Evolutionary conservation across 2,113 vertebrate species (phyloP).

Genomic region (Sapajus apella): DNA sequence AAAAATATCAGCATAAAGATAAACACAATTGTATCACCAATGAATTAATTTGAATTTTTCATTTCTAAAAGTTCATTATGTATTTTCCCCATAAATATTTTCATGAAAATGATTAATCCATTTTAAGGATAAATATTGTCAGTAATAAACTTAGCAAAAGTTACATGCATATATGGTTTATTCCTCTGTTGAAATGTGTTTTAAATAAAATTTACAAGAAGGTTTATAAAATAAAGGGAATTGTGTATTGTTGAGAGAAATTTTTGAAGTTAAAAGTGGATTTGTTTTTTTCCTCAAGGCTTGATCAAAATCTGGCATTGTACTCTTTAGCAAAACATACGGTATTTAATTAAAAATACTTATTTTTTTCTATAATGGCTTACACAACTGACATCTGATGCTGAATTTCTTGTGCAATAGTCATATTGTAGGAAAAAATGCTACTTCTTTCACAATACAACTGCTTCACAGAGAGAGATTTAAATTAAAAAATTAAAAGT

Average conservation of each 20-base stretch:
- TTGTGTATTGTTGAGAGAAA: background rate
- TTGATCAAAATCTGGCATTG: slow-evolving; percentile 51
- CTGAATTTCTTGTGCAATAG: background rate
- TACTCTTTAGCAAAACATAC: slow-evolving; percentile 12
- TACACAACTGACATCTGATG: background rate
- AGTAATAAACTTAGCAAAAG: slow-evolving; percentile 2
- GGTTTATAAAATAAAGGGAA: background rate
- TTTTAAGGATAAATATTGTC: background rate
- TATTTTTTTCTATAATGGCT: slow-evolving; percentile 12
- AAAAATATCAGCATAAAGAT: background rate
- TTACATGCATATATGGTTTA: background rate
- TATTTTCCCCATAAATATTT: background rate
- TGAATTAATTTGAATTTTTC: background rate
- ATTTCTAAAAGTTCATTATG: background rate
- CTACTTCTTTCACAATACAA: slow-evolving; percentile 13
- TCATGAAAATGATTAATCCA: background rate
- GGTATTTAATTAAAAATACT: slow-evolving; percentile 43
- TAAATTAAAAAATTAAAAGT: slow-evolving; percentile 33
- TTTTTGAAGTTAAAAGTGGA: slow-evolving; percentile 31
- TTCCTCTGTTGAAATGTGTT: background rate
- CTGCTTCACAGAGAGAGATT: background rate
- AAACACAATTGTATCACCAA: background rate
- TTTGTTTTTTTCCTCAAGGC: background rate
- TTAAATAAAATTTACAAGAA: background rate
- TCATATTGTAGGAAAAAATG: background rate